Conservation (phyloP, 1,140 invertebrate species). For the Lepidurus packardi region DNA sequence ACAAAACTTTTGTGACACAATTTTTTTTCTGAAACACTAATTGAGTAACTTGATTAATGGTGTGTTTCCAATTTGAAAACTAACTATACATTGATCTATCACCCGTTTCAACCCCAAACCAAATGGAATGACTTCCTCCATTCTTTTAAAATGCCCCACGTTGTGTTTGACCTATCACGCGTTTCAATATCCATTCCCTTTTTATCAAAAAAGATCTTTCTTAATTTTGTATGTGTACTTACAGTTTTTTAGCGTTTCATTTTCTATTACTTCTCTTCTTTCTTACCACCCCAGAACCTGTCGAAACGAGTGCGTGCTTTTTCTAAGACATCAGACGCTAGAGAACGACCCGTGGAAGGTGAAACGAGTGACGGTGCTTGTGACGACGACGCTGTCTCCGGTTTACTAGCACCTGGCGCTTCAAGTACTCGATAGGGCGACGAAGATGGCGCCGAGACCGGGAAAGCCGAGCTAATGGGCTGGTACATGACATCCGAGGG, state of each 20-base stretch:
- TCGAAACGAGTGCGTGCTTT: constrained; percentile 75
- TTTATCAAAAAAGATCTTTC: background rate
- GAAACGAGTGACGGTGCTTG: constrained; percentile 36
- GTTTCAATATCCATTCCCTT: background rate
- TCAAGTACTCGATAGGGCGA: constrained; percentile 45
- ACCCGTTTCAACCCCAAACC: background rate
- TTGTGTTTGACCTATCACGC: background rate
- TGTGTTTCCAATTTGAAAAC: background rate
- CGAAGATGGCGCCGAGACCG: background rate
- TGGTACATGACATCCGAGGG: constrained; percentile 37
- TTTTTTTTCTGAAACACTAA: background rate
- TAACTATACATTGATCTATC: background rate
- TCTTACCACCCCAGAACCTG: constrained; percentile 69
- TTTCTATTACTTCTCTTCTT: constrained; percentile 30
- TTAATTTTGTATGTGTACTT: background rate
- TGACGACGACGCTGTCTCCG: constrained; percentile 40
- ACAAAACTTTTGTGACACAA: background rate
- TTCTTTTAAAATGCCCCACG: background rate
- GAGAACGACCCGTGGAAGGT: constrained; percentile 49
- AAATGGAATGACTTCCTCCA: background rate
- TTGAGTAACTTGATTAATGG: background rate
- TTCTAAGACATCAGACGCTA: constrained; percentile 70
- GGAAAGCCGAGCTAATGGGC: constrained; percentile 28
- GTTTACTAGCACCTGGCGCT: constrained; percentile 43
- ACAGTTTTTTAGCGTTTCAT: background rate